Base-by-base conservation (phyloP, 2,797 vertebrate species). In the Myotis vivesi region DNA sequence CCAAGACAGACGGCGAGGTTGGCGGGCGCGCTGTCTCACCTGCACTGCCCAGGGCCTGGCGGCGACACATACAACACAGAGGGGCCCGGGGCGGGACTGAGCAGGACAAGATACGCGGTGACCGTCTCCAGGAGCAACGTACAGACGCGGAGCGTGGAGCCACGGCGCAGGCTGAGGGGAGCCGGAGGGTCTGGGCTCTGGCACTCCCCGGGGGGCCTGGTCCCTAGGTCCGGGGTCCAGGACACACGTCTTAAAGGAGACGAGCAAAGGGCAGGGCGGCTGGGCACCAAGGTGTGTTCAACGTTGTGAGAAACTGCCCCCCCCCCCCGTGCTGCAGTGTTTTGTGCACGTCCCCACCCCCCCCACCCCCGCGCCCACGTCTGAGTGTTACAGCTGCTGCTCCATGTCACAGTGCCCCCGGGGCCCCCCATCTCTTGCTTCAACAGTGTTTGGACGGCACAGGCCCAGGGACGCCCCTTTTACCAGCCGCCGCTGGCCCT, bases 51-150 rank as follows among this genome's bases (percentile, higher is more conserved):
- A 0, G 7, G 0, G 7, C 46, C 3, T 75, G 53, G n/a, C 53
- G 23, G 46, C 0, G 2, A n/a, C 13, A 2, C 8, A 16, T 9
- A 49, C 16, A 30, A 2, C 0, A 1, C 0, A 15, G 5, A 8
- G 12, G 22, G 20, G 17, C 22, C 4, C 2, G 1, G 0, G 2
- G 17, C 0, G 4, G 38, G 41, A 7, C 36, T 12, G 2, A 28
- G 51, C 17, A 6, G 6, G 17, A 19, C 1, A 2, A 46, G 17
- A 46, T 36, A 4, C 22, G 0, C 3, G 4, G 3, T 5, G 7
- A 10, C 12, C 6, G 11, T 38, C 41, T 16, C 62, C 49, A 22
- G 30, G 30, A 30, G 2, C 0, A 46, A 64, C n/a, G 28, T 8
- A 16, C 8, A 28, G 71, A 22, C 25, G 25, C 0, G 0, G 8